A percentile compares a stretch with the other conserved stretches of the same genome.
Conservation (phyloP, 2,797 vertebrate genomes). For the Poecilia wingei region DNA sequence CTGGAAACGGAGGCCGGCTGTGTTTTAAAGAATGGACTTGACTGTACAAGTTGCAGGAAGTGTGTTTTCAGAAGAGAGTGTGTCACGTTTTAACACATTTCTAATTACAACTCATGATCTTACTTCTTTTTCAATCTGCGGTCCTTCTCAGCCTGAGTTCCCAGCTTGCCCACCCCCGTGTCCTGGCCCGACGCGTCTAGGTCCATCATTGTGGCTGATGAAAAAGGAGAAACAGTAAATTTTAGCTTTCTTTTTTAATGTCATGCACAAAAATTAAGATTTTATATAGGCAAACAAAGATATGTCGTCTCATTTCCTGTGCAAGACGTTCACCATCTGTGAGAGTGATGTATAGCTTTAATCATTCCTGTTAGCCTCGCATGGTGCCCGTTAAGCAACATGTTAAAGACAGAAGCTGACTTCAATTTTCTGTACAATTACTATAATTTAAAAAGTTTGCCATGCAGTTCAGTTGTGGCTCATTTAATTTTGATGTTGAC, state of each 20-base stretch:
- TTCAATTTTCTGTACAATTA: background rate
- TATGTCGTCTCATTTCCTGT: background rate
- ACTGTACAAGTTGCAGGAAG: background rate
- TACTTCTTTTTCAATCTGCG: constrained; percentile 98
- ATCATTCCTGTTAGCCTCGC: background rate
- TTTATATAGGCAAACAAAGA: background rate
- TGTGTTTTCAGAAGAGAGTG: background rate
- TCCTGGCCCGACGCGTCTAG: constrained; percentile 91
- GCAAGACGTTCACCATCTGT: background rate
- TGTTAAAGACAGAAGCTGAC: background rate
- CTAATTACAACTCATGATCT: constrained; percentile 59
- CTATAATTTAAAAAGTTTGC: background rate
- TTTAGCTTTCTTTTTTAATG: background rate
- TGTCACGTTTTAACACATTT: background rate
- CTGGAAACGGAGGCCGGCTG: constrained; percentile 15
- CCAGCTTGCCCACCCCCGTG: constrained; percentile 92
- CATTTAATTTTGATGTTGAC: background rate
- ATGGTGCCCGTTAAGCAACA: background rate
- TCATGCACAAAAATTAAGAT: too few relatives aligned
- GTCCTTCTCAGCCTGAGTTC: constrained; percentile 98
- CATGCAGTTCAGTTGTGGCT: background rate
- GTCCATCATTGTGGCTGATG: constrained; percentile 89
- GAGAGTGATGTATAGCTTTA: background rate
- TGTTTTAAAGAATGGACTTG: constrained; percentile 15
- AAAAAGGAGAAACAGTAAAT: background rate